A percentile compares a stretch with the other conserved stretches of the same genome.
These are phyloP conservation scores for Hydrochoerus hydrochaeris DNA, from an alignment of 2,113 vertebrate species.

Conservation along the genomic window DNA sequence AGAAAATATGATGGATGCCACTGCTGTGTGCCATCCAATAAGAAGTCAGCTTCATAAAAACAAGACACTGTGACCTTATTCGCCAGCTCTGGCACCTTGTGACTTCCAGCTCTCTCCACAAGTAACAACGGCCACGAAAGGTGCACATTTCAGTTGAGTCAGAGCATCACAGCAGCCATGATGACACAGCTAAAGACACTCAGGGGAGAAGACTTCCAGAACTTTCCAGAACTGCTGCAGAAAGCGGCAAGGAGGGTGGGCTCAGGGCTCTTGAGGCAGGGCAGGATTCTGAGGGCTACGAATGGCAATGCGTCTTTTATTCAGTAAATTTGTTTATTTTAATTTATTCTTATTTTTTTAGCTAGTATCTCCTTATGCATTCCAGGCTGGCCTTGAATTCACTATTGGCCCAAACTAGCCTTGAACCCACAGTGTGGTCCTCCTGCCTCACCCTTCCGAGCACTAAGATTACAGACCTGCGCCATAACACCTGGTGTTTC, in stretches of 20 bases:
- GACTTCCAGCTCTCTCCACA: background rate
- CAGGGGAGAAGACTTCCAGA: background rate
- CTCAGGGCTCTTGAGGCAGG: background rate
- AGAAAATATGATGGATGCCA: background rate
- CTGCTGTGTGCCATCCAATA: background rate
- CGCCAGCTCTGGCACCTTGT: background rate
- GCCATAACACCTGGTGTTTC: background rate
- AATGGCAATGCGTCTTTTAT: background rate
- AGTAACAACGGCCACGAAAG: background rate
- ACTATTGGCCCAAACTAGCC: background rate
- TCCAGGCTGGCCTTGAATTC: background rate
- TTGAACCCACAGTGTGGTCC: background rate
- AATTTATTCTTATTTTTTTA: background rate
- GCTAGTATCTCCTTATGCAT: background rate
- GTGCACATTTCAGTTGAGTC: background rate
- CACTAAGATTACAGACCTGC: background rate
- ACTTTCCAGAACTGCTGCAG: background rate
- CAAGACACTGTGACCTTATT: background rate
- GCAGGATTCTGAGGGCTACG: background rate
- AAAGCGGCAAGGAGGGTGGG: background rate
- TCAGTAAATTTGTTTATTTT: background rate
- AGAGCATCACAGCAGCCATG: background rate
- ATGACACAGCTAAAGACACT: background rate
- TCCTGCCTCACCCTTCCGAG: background rate
- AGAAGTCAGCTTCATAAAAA: background rate